phyloP scores from a whole-genome alignment of 1,140 invertebrate genomes.

The Microplitis mediator region DNA sequence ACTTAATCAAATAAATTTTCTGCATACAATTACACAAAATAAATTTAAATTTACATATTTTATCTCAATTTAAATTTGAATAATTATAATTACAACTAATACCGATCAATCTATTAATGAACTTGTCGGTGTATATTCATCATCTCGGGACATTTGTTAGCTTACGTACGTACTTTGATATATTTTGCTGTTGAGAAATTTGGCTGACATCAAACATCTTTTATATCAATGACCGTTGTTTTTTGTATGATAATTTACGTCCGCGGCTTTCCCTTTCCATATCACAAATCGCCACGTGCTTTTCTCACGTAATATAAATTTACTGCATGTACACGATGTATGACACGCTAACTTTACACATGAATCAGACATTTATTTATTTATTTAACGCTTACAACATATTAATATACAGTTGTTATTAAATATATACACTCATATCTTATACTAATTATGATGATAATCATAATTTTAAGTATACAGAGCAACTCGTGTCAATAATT shows the following conservation, averaged over 20 bases:
- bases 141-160: background rate
- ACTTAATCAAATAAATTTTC: too few species aligned
- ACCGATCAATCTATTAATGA: too few species aligned
- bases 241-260: background rate
- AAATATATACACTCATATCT: too few species aligned
- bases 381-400: background rate
- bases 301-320: conserved; percentile 7
- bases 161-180: too few species aligned
- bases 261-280: conserved; percentile 13
- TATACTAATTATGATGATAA: too few species aligned
- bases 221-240: conserved; percentile 21
- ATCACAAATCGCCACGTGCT: conserved; percentile 2
- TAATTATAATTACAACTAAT: too few species aligned
- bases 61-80: too few species aligned
- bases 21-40: too few species aligned
- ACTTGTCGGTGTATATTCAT: background rate
- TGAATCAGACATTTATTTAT: background rate
- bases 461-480: too few species aligned
- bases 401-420: too few species aligned
- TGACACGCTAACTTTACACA: background rate
- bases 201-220: conserved; percentile 1
- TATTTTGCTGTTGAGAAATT: conserved; percentile 10
- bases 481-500: too few species aligned
- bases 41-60: too few species aligned
- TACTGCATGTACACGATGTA: background rate